phyloP scores from a whole-genome alignment of 2,797 vertebrate genomes.

The Loriculus beryllinus region DNA sequence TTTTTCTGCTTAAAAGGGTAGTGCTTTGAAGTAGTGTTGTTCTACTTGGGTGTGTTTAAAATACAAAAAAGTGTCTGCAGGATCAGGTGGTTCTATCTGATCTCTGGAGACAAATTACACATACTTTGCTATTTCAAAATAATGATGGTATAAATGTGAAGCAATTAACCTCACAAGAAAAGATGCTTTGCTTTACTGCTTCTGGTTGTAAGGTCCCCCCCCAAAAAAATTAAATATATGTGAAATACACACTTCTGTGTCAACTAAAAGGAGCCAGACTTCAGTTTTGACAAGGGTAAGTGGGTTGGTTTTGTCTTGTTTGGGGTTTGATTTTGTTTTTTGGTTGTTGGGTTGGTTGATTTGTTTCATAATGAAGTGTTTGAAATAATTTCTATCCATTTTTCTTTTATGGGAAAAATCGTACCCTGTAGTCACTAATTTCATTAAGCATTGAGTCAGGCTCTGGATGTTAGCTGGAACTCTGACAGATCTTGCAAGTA shows the following conservation, averaged over 20 bases:
- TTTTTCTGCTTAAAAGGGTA: background rate
- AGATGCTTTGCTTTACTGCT: background rate
- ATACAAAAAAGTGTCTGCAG: background rate
- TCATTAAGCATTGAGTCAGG: background rate
- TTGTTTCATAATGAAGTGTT: background rate
- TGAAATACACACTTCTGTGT: background rate
- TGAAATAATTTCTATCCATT: background rate
- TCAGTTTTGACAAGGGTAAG: background rate
- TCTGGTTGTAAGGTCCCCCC: background rate
- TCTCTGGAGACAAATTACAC: background rate
- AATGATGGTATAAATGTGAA: background rate
- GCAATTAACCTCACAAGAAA: background rate
- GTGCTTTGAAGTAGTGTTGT: background rate
- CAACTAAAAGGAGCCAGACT: background rate
- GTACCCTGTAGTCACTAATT: background rate
- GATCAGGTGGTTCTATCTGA: background rate
- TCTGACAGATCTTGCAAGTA: background rate
- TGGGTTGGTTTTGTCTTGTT: background rate
- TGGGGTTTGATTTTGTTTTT: background rate
- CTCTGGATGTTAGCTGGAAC: background rate
- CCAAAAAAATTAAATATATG: background rate
- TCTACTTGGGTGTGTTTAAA: background rate
- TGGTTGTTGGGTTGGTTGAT: rapidly evolving
- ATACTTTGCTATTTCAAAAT: background rate
- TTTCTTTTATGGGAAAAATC: background rate